Base-by-base conservation (phyloP, 2,888 invertebrate genomes). In the Coelopa pilipes region DNA sequence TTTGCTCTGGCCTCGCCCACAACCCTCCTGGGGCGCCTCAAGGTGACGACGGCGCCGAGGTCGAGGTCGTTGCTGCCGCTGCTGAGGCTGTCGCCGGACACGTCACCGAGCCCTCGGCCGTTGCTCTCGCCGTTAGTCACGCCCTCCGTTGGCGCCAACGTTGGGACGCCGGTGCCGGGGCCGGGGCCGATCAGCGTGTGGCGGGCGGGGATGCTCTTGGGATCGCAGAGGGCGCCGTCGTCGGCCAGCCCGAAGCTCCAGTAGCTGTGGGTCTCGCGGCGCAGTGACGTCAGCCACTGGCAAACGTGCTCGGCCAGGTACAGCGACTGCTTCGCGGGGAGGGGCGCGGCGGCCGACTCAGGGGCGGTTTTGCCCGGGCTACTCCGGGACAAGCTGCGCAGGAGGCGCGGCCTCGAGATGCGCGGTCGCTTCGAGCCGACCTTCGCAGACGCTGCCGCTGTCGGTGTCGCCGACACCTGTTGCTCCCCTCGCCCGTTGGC, bases 271-370 rank as follows among this genome's bases (percentile, higher is more conserved):
- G 83, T 80, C 75, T 87, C 84, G 77, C 79, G 78, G 74, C 87
- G 84, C 78, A 87, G 78, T 80, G 81, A 81, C 72, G 81, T 81
- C 85, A 88, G 82, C 87, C 87, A 87, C 60, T 84, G 82, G 72
- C 86, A 83, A 73, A 86, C 82, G 79, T 84, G 83, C 65, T 81
- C 83, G 75, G 81, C 82, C 34, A 85, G 77, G 74, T 80, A 84
- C 12, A 84, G 74, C 69, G 76, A 66, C 17, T 73, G 70, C 45
- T 65, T 66, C 13, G 59, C 21, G 45, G 59, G 59, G 59, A 71
- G 62, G 47, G 60, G 34, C 10, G 66, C 11, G 5, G 47, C 46
- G 12, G 46, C 60, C 12, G 55, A 45, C 2, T 60, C 24, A 1
- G 21, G 10, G 60, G 19, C 13, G 19, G 11, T 13, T 10, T n/a